Evolutionary conservation across 1,140 invertebrate species (phyloP).

Genomic region (Drusus annulatus): DNA sequence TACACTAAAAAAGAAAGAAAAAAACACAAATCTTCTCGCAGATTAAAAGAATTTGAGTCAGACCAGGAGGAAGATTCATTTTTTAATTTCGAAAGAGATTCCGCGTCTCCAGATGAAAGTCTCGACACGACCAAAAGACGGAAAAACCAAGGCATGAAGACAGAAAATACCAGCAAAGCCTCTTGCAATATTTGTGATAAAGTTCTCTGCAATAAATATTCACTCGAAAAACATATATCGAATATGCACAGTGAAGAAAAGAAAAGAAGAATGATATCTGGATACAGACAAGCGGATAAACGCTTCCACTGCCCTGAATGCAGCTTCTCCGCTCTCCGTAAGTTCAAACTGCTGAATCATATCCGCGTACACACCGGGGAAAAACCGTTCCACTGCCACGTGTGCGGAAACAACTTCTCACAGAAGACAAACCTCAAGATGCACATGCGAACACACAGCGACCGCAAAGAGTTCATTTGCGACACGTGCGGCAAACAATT

Average conservation of each 20-base stretch:
- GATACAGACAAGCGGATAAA: slow-evolving; percentile 62
- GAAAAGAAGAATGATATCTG: slow-evolving; percentile 58
- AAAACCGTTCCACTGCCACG: slow-evolving; percentile 69
- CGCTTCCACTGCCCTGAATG: slow-evolving; percentile 67
- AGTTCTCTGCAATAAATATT: slow-evolving; percentile 45
- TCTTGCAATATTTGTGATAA: slow-evolving; percentile 47
- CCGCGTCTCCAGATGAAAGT: neutral
- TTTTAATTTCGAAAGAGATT: slow-evolving; percentile 19
- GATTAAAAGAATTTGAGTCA: neutral
- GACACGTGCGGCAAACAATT: slow-evolving; percentile 76
- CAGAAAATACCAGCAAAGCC: neutral
- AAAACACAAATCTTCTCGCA: slow-evolving; percentile 1
- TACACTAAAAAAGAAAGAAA: slow-evolving; percentile 10
- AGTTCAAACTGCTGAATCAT: slow-evolving; percentile 68
- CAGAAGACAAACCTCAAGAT: slow-evolving; percentile 68
- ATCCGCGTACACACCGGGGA: slow-evolving; percentile 72
- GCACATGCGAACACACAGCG: slow-evolving; percentile 70
- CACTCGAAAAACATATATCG: slow-evolving; percentile 44
- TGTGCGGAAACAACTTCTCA: slow-evolving; percentile 75
- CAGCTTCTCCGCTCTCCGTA: slow-evolving; percentile 65
- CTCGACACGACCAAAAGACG: neutral
- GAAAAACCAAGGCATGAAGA: neutral
- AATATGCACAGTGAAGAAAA: slow-evolving; percentile 58
- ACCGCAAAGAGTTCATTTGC: slow-evolving; percentile 72
- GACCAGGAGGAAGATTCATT: neutral